phyloP scores from a whole-genome alignment of 2,797 vertebrate species.

The Myotis myotis region DNA sequence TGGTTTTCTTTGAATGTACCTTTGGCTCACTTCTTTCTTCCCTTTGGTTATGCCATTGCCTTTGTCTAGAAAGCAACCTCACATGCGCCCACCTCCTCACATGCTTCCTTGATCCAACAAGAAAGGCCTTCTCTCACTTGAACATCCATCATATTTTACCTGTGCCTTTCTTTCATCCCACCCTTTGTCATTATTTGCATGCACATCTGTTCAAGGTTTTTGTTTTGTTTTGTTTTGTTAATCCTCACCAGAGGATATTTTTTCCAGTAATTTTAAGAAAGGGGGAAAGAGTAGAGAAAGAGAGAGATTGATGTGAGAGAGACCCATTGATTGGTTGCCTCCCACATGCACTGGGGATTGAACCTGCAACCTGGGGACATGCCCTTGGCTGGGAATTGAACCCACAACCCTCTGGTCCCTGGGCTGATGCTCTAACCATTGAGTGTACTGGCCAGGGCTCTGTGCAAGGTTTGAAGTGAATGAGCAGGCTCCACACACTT shows the following conservation, averaged over 20 bases:
- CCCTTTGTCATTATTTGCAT: accelerated
- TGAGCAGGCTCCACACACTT: accelerated
- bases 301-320: no score
- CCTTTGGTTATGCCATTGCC: background rate
- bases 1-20: background rate
- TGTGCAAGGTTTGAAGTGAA: background rate
- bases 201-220: background rate
- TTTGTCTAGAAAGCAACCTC: background rate
- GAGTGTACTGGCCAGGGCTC: no score
- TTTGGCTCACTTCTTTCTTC: background rate
- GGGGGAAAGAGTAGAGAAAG: no score
- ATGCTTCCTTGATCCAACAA: background rate
- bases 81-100: background rate
- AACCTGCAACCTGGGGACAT: no score
- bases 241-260: no score
- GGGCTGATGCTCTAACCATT: no score
- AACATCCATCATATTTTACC: accelerated
- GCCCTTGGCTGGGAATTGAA: no score
- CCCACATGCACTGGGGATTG: no score
- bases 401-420: no score
- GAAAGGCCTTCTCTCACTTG: background rate
- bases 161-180: background rate
- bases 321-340: no score
- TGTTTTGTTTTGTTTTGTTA: no score
- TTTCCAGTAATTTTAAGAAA: no score